phyloP scores from a whole-genome alignment of 2,888 invertebrate genomes.

The Eumacrocentrus americanus region DNA sequence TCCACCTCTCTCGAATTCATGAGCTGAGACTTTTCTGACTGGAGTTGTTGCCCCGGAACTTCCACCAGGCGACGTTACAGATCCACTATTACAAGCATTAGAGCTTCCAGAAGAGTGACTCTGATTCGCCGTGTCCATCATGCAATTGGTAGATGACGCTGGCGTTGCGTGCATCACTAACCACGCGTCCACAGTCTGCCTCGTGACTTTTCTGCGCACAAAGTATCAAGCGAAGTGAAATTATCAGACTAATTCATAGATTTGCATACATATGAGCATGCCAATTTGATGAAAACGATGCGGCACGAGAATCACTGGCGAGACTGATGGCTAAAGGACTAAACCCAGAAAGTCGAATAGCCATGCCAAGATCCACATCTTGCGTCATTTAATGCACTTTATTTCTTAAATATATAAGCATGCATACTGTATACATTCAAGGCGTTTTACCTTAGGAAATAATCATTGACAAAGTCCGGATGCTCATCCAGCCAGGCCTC shows the following conservation, averaged over 20 bases:
- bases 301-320: too few species aligned
- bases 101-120: conserved; percentile 15
- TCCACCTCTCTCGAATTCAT: conserved; percentile 94
- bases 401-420: too few species aligned
- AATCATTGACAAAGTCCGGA: conserved; percentile 93
- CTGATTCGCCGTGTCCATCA: conserved; percentile 63
- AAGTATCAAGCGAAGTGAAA: too few species aligned
- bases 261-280: too few species aligned
- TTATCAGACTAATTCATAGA: too few species aligned
- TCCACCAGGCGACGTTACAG: conserved; percentile 53
- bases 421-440: too few species aligned
- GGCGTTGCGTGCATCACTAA: conserved; percentile 86
- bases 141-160: conserved; percentile 64
- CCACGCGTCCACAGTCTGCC: conserved; percentile 93
- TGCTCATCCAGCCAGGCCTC: conserved; percentile 97
- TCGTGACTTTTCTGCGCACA: conserved; percentile 81
- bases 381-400: conserved; percentile 16
- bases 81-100: conserved; percentile 20
- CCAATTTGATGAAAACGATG: too few species aligned
- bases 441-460: conserved; percentile 83
- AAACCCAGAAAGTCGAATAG: conserved; percentile 14
- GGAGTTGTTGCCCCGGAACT: conserved; percentile 92
- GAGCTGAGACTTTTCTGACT: conserved; percentile 92
- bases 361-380: conserved; percentile 19
- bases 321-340: conserved; percentile 7